Evolutionary conservation across 1,140 invertebrate species (phyloP).

Genomic region (Neuroterus valhalla): DNA sequence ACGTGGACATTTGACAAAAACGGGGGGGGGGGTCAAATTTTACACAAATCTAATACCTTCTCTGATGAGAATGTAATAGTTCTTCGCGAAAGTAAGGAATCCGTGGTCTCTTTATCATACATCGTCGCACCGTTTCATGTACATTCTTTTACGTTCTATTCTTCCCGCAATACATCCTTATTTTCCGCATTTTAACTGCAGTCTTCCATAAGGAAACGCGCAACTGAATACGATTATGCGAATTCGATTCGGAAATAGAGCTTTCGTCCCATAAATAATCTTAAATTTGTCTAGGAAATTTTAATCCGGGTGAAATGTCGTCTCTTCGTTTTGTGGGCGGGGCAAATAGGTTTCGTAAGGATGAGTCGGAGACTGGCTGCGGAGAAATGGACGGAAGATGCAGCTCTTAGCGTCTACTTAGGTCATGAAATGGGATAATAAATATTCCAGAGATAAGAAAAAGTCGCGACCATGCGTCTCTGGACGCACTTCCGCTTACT

Average conservation of each 20-base stretch:
- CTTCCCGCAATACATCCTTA: conserved; percentile 3
- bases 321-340: conserved; percentile 35
- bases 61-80: neutral
- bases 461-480: conserved; percentile 40
- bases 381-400: conserved; percentile 56
- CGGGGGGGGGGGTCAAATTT: too few relatives aligned
- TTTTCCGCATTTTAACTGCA: conserved; percentile 24
- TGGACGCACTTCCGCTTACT: conserved; percentile 32
- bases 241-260: conserved; percentile 17
- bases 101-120: neutral
- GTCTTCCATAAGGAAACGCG: conserved; percentile 23
- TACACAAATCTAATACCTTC: too few relatives aligned
- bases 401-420: conserved; percentile 63
- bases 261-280: conserved; percentile 37
- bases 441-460: conserved; percentile 61
- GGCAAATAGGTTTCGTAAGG: conserved; percentile 44
- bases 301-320: conserved; percentile 36
- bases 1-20: too few relatives aligned
- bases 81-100: neutral
- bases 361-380: conserved; percentile 46
- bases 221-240: conserved; percentile 25
- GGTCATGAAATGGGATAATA: conserved; percentile 62
- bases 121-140: neutral
- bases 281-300: conserved; percentile 36
- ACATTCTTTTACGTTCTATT: neutral